Base-by-base conservation (phyloP, 2,797 vertebrate species). In the Phoebastria nigripes region DNA sequence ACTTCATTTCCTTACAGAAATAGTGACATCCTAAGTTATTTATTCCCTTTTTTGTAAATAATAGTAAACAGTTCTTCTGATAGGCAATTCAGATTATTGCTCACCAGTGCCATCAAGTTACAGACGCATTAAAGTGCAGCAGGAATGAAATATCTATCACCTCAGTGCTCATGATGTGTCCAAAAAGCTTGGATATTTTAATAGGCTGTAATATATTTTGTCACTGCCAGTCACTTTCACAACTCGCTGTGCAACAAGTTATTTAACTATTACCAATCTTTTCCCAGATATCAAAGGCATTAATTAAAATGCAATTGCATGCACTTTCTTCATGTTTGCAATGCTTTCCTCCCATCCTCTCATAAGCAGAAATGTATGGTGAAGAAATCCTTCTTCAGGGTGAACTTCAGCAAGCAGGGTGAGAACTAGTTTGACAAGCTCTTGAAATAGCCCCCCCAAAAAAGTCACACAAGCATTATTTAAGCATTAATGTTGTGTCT, bases 141-240 rank as follows among this genome's bases (percentile, higher is more conserved):
- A 87, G 76, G 92, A 97, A 95, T 93, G 82, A 97, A 97, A 65
- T 78, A 89, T 25, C 72, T 55, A 26, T 79, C 79, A 72, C 63
- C 77, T 95, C 39, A 55, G 37, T 67, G 72, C 88, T 93, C 96
- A 89, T 35, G 69, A 76, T 67, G 41, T 90, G 86, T 94, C 95
- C 78, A 93, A 93, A 96, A 96, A 89, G 18, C 58, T 96, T 94
- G 84, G 29, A 21, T 74, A 78, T 95, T 95, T 93, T 85, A 89
- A 76, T 47, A 70, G 62, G 29, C 56, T 70, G 24, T 94, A 93
- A 97, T 93, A 39, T 39, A 88, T 93, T 96, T 95, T 97, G 89
- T 94, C 96, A 96, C 74, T 92, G 66, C 74, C 94, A 96, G 95
- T 96, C 96, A 97, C 83, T 97, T 96, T 96, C 96, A 96, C 82